These are phyloP conservation scores for Bactericera cockerelli DNA, from an alignment of 1,140 invertebrate genomes.

Conservation along the genomic window DNA sequence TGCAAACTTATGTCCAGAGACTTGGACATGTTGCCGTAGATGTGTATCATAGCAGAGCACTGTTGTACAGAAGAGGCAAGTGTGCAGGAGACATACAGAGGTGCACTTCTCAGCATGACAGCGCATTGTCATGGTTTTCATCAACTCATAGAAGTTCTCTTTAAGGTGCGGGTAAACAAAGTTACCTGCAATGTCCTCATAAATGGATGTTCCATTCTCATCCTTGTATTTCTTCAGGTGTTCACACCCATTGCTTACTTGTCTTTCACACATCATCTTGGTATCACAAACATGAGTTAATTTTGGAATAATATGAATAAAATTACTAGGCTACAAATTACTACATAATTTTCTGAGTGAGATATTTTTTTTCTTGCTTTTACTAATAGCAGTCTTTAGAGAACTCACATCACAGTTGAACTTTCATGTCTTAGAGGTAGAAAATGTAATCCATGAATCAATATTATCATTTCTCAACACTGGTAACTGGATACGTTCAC, in stretches of 20 bases:
- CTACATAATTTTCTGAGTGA: too few species aligned
- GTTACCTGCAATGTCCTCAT: neutral
- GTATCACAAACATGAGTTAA: too few species aligned
- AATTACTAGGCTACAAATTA: too few species aligned
- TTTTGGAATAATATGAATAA: too few species aligned
- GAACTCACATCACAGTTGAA: too few species aligned
- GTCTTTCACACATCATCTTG: slow-evolving; percentile 9
- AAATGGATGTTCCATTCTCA: neutral
- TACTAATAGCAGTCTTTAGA: too few species aligned
- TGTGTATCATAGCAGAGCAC: slow-evolving; percentile 2
- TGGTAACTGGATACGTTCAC: too few species aligned
- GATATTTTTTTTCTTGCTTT: too few species aligned
- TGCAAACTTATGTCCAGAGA: slow-evolving; percentile 30
- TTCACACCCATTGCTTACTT: neutral
- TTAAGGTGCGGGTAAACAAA: neutral
- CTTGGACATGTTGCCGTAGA: neutral
- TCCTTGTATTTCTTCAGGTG: neutral
- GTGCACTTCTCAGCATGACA: neutral
- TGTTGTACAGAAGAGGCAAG: neutral
- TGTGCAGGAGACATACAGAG: neutral
- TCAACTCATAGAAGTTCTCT: neutral
- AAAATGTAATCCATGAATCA: too few species aligned
- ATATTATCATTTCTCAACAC: too few species aligned
- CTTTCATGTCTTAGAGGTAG: too few species aligned
- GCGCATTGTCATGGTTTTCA: neutral